Base-by-base conservation (phyloP, 2,797 vertebrate species). In the Alca torda region DNA sequence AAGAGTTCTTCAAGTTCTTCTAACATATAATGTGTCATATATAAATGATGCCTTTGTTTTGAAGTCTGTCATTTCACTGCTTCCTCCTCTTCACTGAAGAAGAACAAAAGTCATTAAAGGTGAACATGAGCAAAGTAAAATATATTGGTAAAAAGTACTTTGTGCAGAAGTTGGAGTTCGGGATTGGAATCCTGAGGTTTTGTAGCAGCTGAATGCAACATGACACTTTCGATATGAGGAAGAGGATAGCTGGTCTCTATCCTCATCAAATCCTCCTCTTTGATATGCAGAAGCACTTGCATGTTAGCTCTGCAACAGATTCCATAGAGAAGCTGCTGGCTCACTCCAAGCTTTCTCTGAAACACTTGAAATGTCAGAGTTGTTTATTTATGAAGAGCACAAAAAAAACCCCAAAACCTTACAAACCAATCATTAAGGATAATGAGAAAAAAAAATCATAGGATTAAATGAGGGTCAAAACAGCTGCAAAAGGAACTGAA, bases 41-140 rank as follows among this genome's bases (percentile, higher is more conserved):
- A 93, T 67, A 87, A 96, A 90, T 33, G 68, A 75, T 80, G 75
- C 30, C 50, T 95, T 96, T 95, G 95, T 96, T 93, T 95, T 70
- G 64, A 84, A 90, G 39, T 91, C 88, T 59, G 56, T 92, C 48
- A 59, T 54, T 91, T 94, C 70, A 41, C 14, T 95, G 31, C 74
- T 93, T 91, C 93, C n/a, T 67, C 25, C 77, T 89, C 63, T 70
- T 86, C 67, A 60, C 23, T 53, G 77, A 76, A 90, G 41, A 60
- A 94, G 90, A 96, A 35, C 19, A 60, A 48, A 82, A 84, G 45
- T 48, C 33, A 69, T 51, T 84, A 56, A 86, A 67, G 41, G 35
- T 8, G 9, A 41, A 57, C 37, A 63, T 6, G 13, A 87, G 18
- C 10, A 84, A 92, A 69, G 16, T 25, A 88, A 79, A 88, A 60